Percentiles rank a stretch among this genome's conserved stretches.
Conservation (phyloP, 1,140 invertebrate genomes). For the Zaprionus ornatus region DNA sequence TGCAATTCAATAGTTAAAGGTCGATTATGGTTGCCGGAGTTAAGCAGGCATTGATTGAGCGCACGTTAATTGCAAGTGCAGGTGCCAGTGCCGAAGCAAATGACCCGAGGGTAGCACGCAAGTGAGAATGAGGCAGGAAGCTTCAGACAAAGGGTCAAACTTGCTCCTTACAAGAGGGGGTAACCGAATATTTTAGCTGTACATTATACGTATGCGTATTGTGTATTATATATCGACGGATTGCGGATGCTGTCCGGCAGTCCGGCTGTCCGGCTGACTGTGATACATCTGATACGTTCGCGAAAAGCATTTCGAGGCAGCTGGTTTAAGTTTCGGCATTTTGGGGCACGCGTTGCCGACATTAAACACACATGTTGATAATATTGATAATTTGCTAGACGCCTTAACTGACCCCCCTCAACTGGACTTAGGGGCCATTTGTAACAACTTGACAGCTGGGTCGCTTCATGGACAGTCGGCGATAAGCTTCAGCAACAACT, state of each 20-base stretch:
- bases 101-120: neutral
- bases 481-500: conserved; percentile 11
- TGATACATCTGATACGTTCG: neutral
- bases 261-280: neutral
- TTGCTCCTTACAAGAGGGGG: neutral
- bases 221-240: neutral
- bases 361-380: conserved; percentile 35
- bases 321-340: conserved; percentile 8
- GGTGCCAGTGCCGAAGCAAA: neutral
- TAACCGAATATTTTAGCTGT: neutral
- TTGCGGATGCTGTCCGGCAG: neutral
- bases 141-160: conserved; percentile 7
- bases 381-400: conserved; percentile 41
- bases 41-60: conserved; percentile 20
- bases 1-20: conserved; percentile 17
- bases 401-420: neutral
- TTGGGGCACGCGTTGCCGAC: conserved; percentile 13
- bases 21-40: conserved; percentile 5
- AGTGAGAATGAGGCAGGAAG: neutral
- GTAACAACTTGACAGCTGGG: conserved; percentile 21
- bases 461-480: neutral
- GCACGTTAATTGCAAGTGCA: conserved; percentile 9
- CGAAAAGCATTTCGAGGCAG: neutral
- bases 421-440: conserved; percentile 16
- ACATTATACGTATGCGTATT: neutral